Evolutionary conservation across 2,888 invertebrate genomes (phyloP).

Genomic region (Zygothrica quintamaculata): DNA sequence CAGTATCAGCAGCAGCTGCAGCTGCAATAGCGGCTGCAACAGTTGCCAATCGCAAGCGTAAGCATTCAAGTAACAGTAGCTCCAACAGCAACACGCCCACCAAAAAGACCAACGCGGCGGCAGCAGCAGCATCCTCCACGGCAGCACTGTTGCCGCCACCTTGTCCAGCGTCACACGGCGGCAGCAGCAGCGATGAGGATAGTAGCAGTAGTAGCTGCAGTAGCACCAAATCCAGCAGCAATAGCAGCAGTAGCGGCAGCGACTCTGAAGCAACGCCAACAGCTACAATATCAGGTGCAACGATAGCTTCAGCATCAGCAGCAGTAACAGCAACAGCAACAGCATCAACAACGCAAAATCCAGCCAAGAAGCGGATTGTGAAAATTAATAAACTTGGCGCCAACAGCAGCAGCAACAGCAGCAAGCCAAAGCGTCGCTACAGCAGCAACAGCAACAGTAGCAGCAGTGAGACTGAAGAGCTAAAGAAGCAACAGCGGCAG

Average conservation of each 20-base stretch:
- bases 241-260: conserved; percentile 25
- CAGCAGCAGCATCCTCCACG: conserved; percentile 64
- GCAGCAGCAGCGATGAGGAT: conserved; percentile 59
- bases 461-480: conserved; percentile 38
- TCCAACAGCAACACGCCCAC: conserved; percentile 68
- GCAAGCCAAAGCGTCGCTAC: conserved; percentile 29
- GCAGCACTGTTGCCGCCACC: conserved; percentile 52
- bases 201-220: conserved; percentile 59
- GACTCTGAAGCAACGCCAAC: conserved; percentile 7
- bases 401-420: conserved; percentile 72
- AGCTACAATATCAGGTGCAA: too few species aligned
- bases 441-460: conserved; percentile 50
- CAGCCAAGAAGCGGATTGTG: conserved; percentile 51
- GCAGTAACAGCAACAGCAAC: conserved; percentile 5
- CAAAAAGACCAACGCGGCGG: too few species aligned
- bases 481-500: conserved; percentile 39
- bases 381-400: conserved; percentile 44
- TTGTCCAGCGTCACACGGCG: conserved; percentile 19
- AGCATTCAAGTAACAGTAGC: conserved; percentile 66
- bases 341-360: conserved; percentile 24
- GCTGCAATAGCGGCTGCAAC: conserved; percentile 36
- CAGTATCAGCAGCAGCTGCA: conserved; percentile 32
- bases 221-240: conserved; percentile 35
- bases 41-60: conserved; percentile 82
- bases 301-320: conserved; percentile 40